Evolutionary conservation across 64 coral and sea anemone genomes (phyloP), one percentile per base, ranked within the genome.

Genomic region (Pachyseris speciosa): DNA sequence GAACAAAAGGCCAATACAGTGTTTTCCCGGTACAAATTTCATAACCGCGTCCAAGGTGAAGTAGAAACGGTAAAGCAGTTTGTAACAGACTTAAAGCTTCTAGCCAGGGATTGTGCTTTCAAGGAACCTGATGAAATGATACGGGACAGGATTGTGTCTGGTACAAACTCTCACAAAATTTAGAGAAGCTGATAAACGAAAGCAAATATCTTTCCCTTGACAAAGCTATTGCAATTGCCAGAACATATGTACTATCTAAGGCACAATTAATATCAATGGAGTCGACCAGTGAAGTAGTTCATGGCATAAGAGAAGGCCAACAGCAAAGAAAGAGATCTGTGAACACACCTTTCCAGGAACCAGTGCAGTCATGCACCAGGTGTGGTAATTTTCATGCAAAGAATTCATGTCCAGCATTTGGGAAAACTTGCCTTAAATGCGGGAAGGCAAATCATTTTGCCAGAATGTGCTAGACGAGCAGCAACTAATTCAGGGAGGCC

Each of bases 31-130:
- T 89, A 78, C 37, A 91, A 69, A 42, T 81, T 90, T 69, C 88
- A 90, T 24, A 81, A 24, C 19, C 69, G 68, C 55, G 22, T 50
- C 9, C 88, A 81, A 90, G 57, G 48, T 22, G 41, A 68, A 69
- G 43, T 28, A 24, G 75, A 90, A 38, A 68, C 60, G 29, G 79
- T 81, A 48, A 27, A 90, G 11, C 76, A 91, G 67, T 83, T 91
- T 64, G 37, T 43, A 26, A 90, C 58, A 10, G 88, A 90, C 41
- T 75, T 90, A 11, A 80, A 90, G 66, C 88, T 90, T 25, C 88
- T 90, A 1, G 75, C 81, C 5, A 90, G 77, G 53, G 88, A 90
- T 52, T 91, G 65, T 69, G 63, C 59, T 25, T 91, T 83, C 42
- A 25, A 42, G 28, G 64, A 91, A n/a, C 45, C 64, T 16, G 77